Base-by-base conservation (phyloP, 1,140 invertebrate species). In the Saccostrea cuccullata region DNA sequence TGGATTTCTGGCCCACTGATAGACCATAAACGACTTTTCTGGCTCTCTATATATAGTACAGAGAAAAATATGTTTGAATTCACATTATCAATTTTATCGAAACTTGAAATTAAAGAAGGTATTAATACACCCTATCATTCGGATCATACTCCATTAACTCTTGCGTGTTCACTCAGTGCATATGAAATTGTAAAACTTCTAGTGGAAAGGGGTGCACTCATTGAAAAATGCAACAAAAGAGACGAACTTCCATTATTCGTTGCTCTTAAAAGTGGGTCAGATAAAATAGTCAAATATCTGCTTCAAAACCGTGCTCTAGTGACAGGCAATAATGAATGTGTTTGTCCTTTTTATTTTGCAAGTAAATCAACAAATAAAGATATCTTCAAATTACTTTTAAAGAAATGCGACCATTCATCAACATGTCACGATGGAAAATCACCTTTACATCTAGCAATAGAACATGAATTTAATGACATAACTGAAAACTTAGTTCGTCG, bases 1-100 rank as follows among this genome's bases (percentile, higher is more conserved):
- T 64, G 58, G 58, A 15, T 20, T 11, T 20, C n/a, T 0, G n/a
- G 17, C 5, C 17, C 17, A 64, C 6, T 64, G 58, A 64, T 20
- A 64, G 58, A 20, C 17, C 13, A 17, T 20, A n/a, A 6, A 20
- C 13, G n/a, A 17, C n/a, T 64, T 17, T 8, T 64, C 2, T 64
- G 58, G 58, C n/a, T 64, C 6, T 64, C 58, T 64, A 64, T 64
- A 64, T 64, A 64, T n/a, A 64, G 58, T n/a, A 64, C n/a, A n/a
- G 15, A 64, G n/a, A 64, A 20, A 17, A 5, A n/a, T n/a, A 64
- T 64, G 58, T 17, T 20, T n/a, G n/a, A 64, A 20, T 64, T 64
- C n/a, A n/a, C n/a, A n/a, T 20, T 64, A 20, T 64, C 58, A 20
- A 6, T 1, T 20, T 20, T 64, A 17, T 2, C 17, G 15, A 17